Percentiles rank a stretch among this genome's conserved stretches.
phyloP scores from a whole-genome alignment of 1,140 invertebrate species.

The Drosophila sp. region DNA sequence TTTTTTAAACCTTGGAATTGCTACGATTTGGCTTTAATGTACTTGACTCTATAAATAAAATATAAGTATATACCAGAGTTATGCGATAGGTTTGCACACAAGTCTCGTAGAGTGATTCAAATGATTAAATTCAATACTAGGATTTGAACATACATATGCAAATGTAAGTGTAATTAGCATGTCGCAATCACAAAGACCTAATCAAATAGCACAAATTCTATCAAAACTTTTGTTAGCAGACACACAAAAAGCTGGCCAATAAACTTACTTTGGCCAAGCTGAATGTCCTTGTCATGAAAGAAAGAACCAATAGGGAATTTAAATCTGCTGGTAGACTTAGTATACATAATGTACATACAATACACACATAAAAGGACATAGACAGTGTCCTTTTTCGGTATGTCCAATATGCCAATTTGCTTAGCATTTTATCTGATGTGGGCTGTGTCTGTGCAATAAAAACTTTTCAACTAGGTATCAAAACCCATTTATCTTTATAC shows the following conservation, averaged over 20 bases:
- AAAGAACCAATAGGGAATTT: constrained; percentile 61
- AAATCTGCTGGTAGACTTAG: constrained; percentile 68
- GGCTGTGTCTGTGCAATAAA: constrained; percentile 66
- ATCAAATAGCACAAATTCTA: constrained; percentile 60
- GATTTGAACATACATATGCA: constrained; percentile 7
- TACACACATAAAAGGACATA: constrained; percentile 12
- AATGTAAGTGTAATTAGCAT: constrained; percentile 59
- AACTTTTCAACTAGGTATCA: constrained; percentile 78
- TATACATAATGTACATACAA: not conserved
- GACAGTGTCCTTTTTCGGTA: constrained; percentile 38
- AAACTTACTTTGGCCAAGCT: constrained; percentile 13
- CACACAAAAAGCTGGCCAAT: constrained; percentile 26
- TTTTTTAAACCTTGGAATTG: constrained; percentile 34
- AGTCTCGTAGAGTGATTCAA: constrained; percentile 16
- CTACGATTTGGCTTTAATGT: constrained; percentile 63
- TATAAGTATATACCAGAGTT: too few relatives aligned
- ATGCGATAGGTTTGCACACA: not conserved
- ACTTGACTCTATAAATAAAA: constrained; percentile 1
- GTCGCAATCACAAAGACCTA: constrained; percentile 46
- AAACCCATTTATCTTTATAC: constrained; percentile 82
- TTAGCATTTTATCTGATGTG: constrained; percentile 60
- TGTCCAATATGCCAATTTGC: constrained; percentile 73
- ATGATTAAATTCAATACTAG: not conserved
- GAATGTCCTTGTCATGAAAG: constrained; percentile 50
- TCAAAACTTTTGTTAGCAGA: constrained; percentile 67